phyloP scores from a whole-genome alignment of 2,888 invertebrate genomes.

The Chrysopilus asiliformis region DNA sequence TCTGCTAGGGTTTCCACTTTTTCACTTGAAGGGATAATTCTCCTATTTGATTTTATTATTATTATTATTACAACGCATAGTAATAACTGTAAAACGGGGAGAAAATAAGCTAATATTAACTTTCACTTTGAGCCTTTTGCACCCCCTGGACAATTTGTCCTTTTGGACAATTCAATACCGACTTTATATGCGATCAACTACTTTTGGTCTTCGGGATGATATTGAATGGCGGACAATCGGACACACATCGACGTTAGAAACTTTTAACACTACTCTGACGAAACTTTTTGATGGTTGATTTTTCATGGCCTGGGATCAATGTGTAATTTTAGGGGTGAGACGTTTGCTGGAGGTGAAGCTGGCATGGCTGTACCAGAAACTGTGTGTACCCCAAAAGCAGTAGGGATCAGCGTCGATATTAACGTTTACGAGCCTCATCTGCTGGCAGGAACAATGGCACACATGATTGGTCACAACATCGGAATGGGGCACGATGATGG shows the following conservation, averaged over 20 bases:
- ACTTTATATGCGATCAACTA: no score
- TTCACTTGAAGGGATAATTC: conserved; percentile 17
- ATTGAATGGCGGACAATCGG: no score
- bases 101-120: conserved; percentile 8
- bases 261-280: no score
- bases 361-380: conserved; percentile 90
- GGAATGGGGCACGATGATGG: conserved; percentile 94
- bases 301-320: no score
- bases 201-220: no score
- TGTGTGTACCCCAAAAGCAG: conserved; percentile 84
- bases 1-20: conserved; percentile 10
- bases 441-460: conserved; percentile 91
- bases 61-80: conserved; percentile 14
- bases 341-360: conserved; percentile 78
- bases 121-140: conserved; percentile 9
- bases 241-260: no score
- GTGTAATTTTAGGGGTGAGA: conserved; percentile 52
- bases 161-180: no score
- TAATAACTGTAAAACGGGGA: conserved; percentile 7
- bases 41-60: conserved; percentile 13
- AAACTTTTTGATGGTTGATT: no score
- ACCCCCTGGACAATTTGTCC: conserved; percentile 2
- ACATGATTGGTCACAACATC: conserved; percentile 96
- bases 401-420: conserved; percentile 87
- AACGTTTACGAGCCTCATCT: conserved; percentile 90